Evolutionary conservation across 2,113 vertebrate genomes (phyloP).

Genomic region (Zosterops pallidus): DNA sequence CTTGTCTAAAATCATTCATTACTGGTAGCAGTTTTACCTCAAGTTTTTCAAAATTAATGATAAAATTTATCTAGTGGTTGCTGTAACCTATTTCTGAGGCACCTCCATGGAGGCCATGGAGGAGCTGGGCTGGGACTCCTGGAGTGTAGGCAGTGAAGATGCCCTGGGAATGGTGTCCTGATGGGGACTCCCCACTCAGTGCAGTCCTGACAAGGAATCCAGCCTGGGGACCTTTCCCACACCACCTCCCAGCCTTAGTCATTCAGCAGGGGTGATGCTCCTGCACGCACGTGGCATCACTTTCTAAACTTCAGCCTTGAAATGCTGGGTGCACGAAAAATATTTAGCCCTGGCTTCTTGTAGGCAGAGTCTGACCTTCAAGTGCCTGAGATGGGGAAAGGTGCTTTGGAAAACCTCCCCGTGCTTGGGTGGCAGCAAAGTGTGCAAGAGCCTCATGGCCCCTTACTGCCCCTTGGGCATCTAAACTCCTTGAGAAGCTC

Average conservation of each 20-base stretch:
- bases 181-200: not conserved
- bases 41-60: not conserved
- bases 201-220: not conserved
- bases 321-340: not conserved
- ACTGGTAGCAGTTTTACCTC: conserved; percentile 49
- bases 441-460: accelerated
- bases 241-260: not conserved
- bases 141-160: not conserved
- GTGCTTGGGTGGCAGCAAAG: not conserved
- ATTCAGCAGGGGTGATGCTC: not conserved
- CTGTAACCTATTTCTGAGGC: not conserved
- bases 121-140: not conserved
- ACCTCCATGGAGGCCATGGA: not conserved
- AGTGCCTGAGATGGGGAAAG: not conserved
- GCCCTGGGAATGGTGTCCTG: not conserved
- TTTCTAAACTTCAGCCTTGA: not conserved
- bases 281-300: not conserved
- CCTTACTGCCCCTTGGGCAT: accelerated
- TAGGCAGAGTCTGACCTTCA: not conserved
- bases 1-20: not conserved
- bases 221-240: not conserved
- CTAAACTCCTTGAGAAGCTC: not conserved
- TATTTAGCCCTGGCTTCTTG: not conserved
- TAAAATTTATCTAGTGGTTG: not conserved
- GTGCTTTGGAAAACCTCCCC: not conserved